These are phyloP conservation scores for Porites cylindrica DNA, from an alignment of 92 coral and sea anemone species.

Conservation along the genomic window DNA sequence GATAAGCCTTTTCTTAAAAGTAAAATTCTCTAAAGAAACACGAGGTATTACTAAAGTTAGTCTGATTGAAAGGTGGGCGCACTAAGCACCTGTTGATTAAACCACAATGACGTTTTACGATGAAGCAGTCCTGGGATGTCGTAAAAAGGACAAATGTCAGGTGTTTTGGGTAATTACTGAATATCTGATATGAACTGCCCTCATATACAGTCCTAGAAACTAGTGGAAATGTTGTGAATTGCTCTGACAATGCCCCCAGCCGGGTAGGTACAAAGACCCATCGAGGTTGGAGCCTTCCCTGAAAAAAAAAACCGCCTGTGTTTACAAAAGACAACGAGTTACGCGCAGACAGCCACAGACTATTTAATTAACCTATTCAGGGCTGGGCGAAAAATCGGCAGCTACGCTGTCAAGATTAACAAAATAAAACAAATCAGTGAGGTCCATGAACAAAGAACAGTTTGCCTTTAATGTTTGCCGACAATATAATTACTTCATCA, in stretches of 20 bases:
- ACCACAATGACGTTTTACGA: too few species aligned
- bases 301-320: conserved; percentile 59
- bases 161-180: conserved; percentile 42
- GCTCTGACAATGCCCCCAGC: conserved; percentile 71
- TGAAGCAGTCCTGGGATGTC: too few species aligned
- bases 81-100: too few species aligned
- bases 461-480: conserved; percentile 51
- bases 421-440: conserved; percentile 37
- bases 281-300: conserved; percentile 35
- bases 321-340: conserved; percentile 52
- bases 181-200: conserved; percentile 24
- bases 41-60: neutral
- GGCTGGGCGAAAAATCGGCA: conserved; percentile 37
- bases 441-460: conserved; percentile 20
- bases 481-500: conserved; percentile 21
- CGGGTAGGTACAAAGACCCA: conserved; percentile 58
- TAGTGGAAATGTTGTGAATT: conserved; percentile 55
- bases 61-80: too few species aligned
- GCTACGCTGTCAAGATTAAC: conserved; percentile 16
- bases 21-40: conserved; percentile 5
- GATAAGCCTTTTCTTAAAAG: neutral
- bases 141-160: too few species aligned
- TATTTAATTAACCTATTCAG: conserved; percentile 85
- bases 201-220: conserved; percentile 41
- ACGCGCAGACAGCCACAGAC: conserved; percentile 80